phyloP scores from a whole-genome alignment of 92 coral and sea anemone species.

The Chrysogorgia sp. region DNA sequence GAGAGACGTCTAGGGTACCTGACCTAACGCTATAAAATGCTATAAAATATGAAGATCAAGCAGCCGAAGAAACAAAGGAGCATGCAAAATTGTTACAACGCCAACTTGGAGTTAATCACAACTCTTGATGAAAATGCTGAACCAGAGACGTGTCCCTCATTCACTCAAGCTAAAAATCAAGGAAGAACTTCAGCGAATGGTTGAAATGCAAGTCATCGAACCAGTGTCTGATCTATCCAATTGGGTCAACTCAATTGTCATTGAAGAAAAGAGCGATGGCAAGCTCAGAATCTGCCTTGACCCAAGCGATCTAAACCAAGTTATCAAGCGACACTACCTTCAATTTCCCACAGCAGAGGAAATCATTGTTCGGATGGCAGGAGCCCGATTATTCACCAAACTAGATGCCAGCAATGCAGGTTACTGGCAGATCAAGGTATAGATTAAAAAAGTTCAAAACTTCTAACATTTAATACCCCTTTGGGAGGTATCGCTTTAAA shows the following conservation, averaged over 20 bases:
- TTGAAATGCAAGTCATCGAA: slow-evolving; percentile 4
- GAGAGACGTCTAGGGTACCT: too few relatives aligned
- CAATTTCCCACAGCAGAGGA: slow-evolving; percentile 18
- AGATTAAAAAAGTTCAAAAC: too few relatives aligned
- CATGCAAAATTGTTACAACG: background rate
- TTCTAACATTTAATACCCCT: too few relatives aligned
- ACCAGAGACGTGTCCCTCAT: background rate
- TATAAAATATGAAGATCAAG: background rate
- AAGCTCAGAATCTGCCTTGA: too few relatives aligned
- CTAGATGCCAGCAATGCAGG: background rate
- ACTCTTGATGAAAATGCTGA: background rate
- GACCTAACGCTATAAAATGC: slow-evolving; percentile 9
- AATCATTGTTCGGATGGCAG: slow-evolving; percentile 11
- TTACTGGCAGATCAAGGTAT: too few relatives aligned
- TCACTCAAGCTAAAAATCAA: slow-evolving; percentile 7
- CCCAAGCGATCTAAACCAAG: background rate
- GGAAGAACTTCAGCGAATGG: slow-evolving; percentile 18
- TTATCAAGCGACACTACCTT: slow-evolving; percentile 28
- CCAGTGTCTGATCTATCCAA: slow-evolving; percentile 5
- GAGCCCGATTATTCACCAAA: slow-evolving; percentile 23
- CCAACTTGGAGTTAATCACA: background rate
- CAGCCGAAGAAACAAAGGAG: slow-evolving; percentile 19
- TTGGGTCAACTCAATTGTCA: too few relatives aligned
- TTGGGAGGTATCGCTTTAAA: too few relatives aligned
- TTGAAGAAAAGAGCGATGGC: too few relatives aligned